Evolutionary conservation across 2,113 vertebrate species (phyloP).

Genomic region (Amazona vittata): DNA sequence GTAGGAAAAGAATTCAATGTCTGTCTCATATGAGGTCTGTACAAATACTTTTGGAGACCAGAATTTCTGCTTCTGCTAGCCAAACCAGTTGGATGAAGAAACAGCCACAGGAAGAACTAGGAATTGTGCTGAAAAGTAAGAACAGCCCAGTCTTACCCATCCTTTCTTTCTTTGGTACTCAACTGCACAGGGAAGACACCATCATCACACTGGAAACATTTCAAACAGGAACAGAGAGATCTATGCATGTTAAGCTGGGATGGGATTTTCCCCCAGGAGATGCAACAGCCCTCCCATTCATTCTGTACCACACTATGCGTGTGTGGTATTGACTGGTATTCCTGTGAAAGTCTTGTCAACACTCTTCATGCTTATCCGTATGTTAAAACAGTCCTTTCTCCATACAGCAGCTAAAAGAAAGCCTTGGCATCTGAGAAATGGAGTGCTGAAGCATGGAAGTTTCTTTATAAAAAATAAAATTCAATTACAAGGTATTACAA

Average conservation of each 20-base stretch:
- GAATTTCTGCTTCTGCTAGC: conserved; percentile 29
- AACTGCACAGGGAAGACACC: neutral
- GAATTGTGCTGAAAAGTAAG: neutral
- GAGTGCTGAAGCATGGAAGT: neutral
- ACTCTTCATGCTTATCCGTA: neutral
- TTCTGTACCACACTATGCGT: neutral
- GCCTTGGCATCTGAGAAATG: neutral
- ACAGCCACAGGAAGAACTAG: neutral
- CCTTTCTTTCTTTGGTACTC: neutral
- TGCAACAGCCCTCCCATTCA: neutral
- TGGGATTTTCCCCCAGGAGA: neutral
- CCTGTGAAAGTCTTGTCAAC: neutral
- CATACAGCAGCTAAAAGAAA: neutral
- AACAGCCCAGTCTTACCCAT: neutral
- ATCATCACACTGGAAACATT: neutral
- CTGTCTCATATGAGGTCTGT: neutral
- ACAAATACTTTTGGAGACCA: neutral
- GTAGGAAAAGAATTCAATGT: neutral
- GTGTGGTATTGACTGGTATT: neutral
- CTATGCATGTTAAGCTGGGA: neutral
- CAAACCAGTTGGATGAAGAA: neutral
- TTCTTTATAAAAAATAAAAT: neutral
- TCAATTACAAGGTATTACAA: neutral
- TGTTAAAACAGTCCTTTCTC: neutral
- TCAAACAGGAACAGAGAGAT: neutral